Evolutionary conservation across 2,888 invertebrate species (phyloP).

Genomic region (Conops quadrifasciatus): DNA sequence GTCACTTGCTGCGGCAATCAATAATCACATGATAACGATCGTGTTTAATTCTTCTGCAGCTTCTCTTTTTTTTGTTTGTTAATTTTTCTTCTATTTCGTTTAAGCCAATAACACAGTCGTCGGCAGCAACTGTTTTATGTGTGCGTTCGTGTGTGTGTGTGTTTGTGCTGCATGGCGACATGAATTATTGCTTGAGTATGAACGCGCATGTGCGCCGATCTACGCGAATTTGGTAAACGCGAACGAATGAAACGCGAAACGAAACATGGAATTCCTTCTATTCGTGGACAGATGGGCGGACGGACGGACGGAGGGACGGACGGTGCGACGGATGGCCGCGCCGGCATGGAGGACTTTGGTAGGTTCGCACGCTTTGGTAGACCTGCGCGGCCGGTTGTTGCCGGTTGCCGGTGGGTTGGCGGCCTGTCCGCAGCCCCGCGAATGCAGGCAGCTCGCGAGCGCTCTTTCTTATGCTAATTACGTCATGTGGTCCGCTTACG

Average conservation of each 20-base stretch:
- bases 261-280: conserved; percentile 33
- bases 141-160: neutral
- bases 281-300: neutral
- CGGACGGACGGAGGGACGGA: conserved; percentile 2
- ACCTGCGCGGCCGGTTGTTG: conserved; percentile 24
- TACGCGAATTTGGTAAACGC: conserved; percentile 37
- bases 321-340: neutral
- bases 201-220: conserved; percentile 38
- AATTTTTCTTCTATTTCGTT: conserved; percentile 9
- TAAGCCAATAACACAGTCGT: neutral
- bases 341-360: neutral
- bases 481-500: conserved; percentile 63
- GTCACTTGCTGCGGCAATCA: conserved; percentile 54
- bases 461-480: conserved; percentile 63
- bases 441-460: conserved; percentile 41
- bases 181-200: conserved; percentile 28
- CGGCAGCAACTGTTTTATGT: conserved; percentile 2
- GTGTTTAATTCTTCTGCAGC: conserved; percentile 49
- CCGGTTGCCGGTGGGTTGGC: conserved; percentile 22
- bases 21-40: conserved; percentile 65
- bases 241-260: conserved; percentile 26
- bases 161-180: conserved; percentile 26
- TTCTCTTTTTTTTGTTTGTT: conserved; percentile 13
- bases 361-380: conserved; percentile 38
- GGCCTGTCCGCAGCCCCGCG: neutral